A percentile compares a stretch with the other conserved stretches of the same genome.
These are phyloP conservation scores for Epinephelus awoara DNA, from an alignment of 2,797 vertebrate species.

Conservation along the genomic window DNA sequence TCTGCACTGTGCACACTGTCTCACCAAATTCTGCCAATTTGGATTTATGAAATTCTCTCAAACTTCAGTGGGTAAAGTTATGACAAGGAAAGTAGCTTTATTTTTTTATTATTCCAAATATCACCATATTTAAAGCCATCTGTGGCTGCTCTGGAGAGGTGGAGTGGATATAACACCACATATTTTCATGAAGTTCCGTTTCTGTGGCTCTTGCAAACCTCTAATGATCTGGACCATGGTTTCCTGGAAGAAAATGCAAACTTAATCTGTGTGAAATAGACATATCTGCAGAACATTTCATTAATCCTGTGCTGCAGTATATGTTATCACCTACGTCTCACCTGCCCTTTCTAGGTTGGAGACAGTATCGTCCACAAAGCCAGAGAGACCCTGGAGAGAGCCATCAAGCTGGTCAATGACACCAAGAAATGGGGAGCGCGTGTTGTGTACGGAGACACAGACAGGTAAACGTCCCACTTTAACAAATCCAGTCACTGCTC, in stretches of 20 bases:
- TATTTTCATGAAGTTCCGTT: background rate
- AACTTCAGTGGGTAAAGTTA: background rate
- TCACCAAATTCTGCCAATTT: background rate
- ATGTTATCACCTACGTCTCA: background rate
- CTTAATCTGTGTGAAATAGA: background rate
- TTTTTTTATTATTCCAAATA: background rate
- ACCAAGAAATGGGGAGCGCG: slow-evolving; percentile 97
- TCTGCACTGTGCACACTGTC: background rate
- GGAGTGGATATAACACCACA: background rate
- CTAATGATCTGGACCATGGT: background rate
- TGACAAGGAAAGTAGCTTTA: background rate
- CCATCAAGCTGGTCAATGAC: slow-evolving; percentile 97
- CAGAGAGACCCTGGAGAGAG: slow-evolving; percentile 96
- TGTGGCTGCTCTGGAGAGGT: background rate
- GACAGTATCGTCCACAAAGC: slow-evolving; percentile 99
- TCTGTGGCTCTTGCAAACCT: background rate
- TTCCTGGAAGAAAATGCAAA: background rate
- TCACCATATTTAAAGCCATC: slow-evolving; percentile 1
- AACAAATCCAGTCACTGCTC: background rate
- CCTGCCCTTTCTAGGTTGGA: slow-evolving; percentile 86
- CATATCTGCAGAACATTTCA: background rate
- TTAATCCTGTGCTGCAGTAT: background rate
- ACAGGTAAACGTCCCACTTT: slow-evolving; percentile 74
- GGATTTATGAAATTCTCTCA: background rate
- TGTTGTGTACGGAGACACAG: slow-evolving; percentile 97